phyloP scores from a whole-genome alignment of 2,797 vertebrate genomes.

The Oryzias sinensis region DNA sequence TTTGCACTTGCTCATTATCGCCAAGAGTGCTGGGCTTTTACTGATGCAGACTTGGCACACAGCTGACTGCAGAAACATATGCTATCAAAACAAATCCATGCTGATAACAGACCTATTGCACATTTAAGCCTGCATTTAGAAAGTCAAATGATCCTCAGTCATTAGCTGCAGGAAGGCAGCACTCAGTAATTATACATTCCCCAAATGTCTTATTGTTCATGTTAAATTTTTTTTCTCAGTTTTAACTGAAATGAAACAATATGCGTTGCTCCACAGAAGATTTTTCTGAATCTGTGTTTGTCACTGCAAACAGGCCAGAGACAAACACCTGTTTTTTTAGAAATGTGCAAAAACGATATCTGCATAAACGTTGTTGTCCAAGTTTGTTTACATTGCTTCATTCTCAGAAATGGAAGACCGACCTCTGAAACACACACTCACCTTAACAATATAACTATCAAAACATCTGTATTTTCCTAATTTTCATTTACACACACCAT shows the following conservation, averaged over 20 bases:
- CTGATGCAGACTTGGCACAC: conserved; percentile 23
- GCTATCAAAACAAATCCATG: conserved; percentile 23
- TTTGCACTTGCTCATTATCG: conserved; percentile 47
- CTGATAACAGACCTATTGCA: conserved; percentile 29
- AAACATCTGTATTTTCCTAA: no score
- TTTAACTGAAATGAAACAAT: conserved; percentile 39
- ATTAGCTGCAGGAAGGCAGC: conserved; percentile 20
- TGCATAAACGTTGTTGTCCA: conserved; percentile 16
- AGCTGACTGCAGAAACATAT: conserved; percentile 29
- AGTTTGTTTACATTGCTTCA: no score
- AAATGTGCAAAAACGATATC: conserved; percentile 29
- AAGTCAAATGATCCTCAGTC: conserved; percentile 36
- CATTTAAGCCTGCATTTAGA: conserved; percentile 12
- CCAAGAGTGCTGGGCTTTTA: conserved; percentile 23
- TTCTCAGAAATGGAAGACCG: no score
- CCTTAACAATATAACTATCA: no score
- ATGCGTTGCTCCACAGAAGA: conserved; percentile 23
- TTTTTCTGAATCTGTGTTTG: conserved; percentile 31
- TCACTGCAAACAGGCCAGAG: neutral
- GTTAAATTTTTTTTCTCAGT: conserved; percentile 27
- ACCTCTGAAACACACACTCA: no score
- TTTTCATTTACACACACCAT: no score
- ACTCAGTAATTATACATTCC: conserved; percentile 26
- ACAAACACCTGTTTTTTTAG: conserved; percentile 6
- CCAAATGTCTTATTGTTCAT: conserved; percentile 23